Evolutionary conservation across 1,140 invertebrate species (phyloP), one percentile per base, ranked within the genome.

Genomic region (Plectus sambesii): DNA sequence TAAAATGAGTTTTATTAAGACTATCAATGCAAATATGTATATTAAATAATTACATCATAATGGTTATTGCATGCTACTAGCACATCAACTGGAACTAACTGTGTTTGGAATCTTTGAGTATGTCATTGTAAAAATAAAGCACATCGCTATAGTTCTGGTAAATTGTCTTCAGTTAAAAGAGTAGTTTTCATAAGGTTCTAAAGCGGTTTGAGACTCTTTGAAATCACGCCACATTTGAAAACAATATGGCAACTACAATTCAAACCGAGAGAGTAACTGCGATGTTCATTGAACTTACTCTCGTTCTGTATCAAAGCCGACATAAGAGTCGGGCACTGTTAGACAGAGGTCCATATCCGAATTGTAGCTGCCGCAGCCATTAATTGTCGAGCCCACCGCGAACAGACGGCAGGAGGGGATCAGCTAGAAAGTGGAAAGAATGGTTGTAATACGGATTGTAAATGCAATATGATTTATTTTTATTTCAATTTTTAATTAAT

Each of bases 331-430:
- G n/a, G 17, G 19, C 5, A 87, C 77, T 67, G 88, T 74, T 40
- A 96, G 77, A 72, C 89, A 96, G 74, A 94, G 82, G 71, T 97
- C 90, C 61, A 93, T 82, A 72, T 94, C 89, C 52, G 86, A 90
- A 38, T 75, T 78, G 66, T 86, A 80, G 33, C 82, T 81, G 4
- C 84, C 88, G 74, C 94, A 89, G n/a, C 89, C 89, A 58, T 83
- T 89, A 75, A 93, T 83, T 22, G 87, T 93, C 1, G 89, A 94
- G 0, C 90, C 90, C 45, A 93, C 87, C 19, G 22, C 60, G 26
- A 55, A 42, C n/a, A 60, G 36, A 23, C 9, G 15, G 9, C n/a
- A n/a, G n/a, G n/a, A n/a, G n/a, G n/a, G n/a, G n/a, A n/a, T n/a
- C n/a, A n/a, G n/a, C n/a, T n/a, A n/a, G n/a, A n/a, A n/a, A n/a